These are phyloP conservation scores for Mythimna lalbum DNA, from an alignment of 2,888 invertebrate species.

Conservation along the genomic window DNA sequence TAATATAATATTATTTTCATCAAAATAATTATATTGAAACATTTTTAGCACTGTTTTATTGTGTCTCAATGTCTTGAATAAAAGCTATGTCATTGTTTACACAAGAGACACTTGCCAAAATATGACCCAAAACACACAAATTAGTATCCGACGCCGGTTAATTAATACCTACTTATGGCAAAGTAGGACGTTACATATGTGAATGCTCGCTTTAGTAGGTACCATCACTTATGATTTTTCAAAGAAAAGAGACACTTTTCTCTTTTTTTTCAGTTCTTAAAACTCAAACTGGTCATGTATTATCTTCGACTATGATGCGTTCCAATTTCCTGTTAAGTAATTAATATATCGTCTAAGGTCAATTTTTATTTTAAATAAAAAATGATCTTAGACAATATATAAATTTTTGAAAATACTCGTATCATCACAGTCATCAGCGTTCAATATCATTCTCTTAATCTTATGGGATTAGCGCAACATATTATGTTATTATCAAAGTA, in stretches of 20 bases:
- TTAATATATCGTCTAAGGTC: background rate
- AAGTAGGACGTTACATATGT: slow-evolving; percentile 2
- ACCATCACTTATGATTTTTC: background rate
- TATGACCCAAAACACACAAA: background rate
- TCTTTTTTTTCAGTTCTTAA: background rate
- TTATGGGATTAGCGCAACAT: background rate
- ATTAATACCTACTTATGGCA: background rate
- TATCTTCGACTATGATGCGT: background rate
- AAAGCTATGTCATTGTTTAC: slow-evolving; percentile 7
- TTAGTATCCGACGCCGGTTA: background rate
- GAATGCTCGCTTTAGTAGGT: slow-evolving; percentile 2
- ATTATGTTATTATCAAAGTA: background rate
- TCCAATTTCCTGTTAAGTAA: background rate
- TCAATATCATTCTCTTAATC: background rate
- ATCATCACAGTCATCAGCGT: background rate
- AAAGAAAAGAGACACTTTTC: background rate
- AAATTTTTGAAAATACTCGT: background rate
- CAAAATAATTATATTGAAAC: too few species aligned
- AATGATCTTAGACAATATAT: too few species aligned
- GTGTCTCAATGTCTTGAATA: background rate
- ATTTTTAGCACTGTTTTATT: background rate
- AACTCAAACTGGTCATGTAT: background rate
- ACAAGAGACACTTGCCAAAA: slow-evolving; percentile 18
- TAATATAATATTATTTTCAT: background rate
- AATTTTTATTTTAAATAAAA: too few species aligned